Base-by-base conservation (phyloP, 2,888 invertebrate species). In the Venustoraphidia nigricollis region DNA sequence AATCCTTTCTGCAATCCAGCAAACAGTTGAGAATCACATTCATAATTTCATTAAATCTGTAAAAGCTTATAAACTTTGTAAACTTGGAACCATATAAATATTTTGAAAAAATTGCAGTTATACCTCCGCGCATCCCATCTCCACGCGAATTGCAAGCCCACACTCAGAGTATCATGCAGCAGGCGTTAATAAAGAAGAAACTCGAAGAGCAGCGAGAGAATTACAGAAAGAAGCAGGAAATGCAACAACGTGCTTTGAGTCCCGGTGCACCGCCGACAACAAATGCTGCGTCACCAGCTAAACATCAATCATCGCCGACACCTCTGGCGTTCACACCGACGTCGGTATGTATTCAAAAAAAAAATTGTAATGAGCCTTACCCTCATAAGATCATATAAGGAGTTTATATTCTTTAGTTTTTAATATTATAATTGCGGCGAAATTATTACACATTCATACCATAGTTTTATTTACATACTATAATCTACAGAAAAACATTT, bases 251-350 rank as follows among this genome's bases (percentile, higher is more conserved):
- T 10, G 17, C 56, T 27, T 57, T 56, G 38, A 53, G 56, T 56
- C 47, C 49, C 43, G 51, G 47, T 14, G 44, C 53, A 51, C 34
- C 43, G 14, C 55, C 13, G 60, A 57, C 47, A 56, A 59, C 49
- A 52, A 56, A 52, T 57, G 58, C 52, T 54, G 47, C 55, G 36
- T 66, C 67, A 8, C 65, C 70, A 38, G 66, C 66, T 9, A 73
- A 73, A 57, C 71, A 71, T 54, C 66, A 72, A 10, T 46, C 46
- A n/a, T 78, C 79, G 13, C 80, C 79, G 10, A 78, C 80, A 34
- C 86, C 86, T 10, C 75, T 88, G 57, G 84, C 90, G 17, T 93
- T 94, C 68, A 94, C 92, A 1, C 94, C 94, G 50, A 94, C 93
- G 35, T 90, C 93, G 52, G 94, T 71, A 35, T 62, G 63, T 60